A percentile compares a stretch with the other conserved stretches of the same genome.
phyloP scores from a whole-genome alignment of 2,888 invertebrate genomes.

The Drosophila melanosoma region DNA sequence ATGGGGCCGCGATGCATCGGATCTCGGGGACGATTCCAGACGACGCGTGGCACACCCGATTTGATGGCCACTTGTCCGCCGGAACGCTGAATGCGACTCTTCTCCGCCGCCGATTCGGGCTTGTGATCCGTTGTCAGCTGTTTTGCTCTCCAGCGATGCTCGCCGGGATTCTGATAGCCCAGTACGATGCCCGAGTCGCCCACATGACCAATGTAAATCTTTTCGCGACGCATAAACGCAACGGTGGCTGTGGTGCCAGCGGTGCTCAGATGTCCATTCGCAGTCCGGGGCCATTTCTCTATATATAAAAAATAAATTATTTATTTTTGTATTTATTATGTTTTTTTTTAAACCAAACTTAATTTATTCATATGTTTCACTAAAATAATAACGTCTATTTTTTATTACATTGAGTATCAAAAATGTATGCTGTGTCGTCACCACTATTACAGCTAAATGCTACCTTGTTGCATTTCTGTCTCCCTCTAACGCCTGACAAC shows the following conservation, averaged over 20 bases:
- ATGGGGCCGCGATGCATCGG: constrained; percentile 91
- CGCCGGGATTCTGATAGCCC: constrained; percentile 91
- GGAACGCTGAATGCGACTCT: constrained; percentile 91
- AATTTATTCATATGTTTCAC: background rate
- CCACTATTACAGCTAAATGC: background rate
- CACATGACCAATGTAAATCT: constrained; percentile 98
- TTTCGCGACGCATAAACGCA: constrained; percentile 96
- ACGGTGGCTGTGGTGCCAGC: constrained; percentile 99
- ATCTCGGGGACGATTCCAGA: constrained; percentile 96
- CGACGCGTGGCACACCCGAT: constrained; percentile 96
- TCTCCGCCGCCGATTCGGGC: constrained; percentile 94
- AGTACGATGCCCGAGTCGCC: constrained; percentile 98
- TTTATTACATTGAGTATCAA: too few relatives aligned
- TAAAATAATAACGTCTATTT: too few relatives aligned
- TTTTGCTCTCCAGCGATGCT: constrained; percentile 91
- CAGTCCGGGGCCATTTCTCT: constrained; percentile 97
- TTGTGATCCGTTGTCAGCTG: constrained; percentile 97
- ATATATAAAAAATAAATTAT: background rate
- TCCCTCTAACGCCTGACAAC: constrained; percentile 42
- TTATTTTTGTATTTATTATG: background rate
- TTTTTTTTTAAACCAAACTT: background rate
- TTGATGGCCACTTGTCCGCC: constrained; percentile 92
- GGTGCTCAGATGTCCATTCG: constrained; percentile 97
- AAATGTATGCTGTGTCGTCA: constrained; percentile 40
- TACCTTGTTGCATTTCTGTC: constrained; percentile 33